Conservation (phyloP, 1,140 invertebrate species). For the Nebria ingens region DNA sequence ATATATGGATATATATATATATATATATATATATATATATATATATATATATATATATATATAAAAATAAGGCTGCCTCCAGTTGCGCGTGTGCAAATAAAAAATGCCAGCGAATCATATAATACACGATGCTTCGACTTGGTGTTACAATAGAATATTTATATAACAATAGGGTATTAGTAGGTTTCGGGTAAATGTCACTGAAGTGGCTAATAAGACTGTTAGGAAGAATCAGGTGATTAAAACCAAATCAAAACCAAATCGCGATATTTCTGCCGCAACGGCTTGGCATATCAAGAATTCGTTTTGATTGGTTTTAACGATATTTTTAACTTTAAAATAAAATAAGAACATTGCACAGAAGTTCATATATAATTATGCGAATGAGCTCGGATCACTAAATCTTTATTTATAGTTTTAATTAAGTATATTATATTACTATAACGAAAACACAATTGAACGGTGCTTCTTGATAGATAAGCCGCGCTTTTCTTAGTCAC, state of each 20-base stretch:
- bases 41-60: background rate
- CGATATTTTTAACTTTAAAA: constrained; percentile 5
- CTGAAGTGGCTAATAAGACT: constrained; percentile 8
- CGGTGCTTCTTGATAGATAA: background rate
- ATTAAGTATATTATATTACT: background rate
- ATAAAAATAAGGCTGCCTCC: background rate
- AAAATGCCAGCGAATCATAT: background rate
- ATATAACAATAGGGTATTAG: background rate
- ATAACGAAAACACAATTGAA: background rate
- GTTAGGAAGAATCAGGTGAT: constrained; percentile 13
- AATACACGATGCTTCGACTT: background rate
- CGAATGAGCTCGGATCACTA: background rate
- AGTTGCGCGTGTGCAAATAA: background rate
- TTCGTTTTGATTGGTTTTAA: constrained; percentile 1
- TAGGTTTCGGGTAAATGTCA: constrained; percentile 2
- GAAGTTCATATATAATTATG: background rate
- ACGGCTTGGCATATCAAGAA: background rate
- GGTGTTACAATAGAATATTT: background rate
- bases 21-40: background rate
- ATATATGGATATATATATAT: background rate
- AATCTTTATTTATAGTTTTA: background rate
- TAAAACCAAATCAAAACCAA: constrained; percentile 1
- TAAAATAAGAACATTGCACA: constrained; percentile 6
- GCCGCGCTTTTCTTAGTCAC: background rate
- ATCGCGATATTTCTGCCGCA: background rate